Percentiles rank a stretch among this genome's conserved stretches.
phyloP scores from a whole-genome alignment of 2,797 vertebrate genomes.

The Sciurus vulgaris region DNA sequence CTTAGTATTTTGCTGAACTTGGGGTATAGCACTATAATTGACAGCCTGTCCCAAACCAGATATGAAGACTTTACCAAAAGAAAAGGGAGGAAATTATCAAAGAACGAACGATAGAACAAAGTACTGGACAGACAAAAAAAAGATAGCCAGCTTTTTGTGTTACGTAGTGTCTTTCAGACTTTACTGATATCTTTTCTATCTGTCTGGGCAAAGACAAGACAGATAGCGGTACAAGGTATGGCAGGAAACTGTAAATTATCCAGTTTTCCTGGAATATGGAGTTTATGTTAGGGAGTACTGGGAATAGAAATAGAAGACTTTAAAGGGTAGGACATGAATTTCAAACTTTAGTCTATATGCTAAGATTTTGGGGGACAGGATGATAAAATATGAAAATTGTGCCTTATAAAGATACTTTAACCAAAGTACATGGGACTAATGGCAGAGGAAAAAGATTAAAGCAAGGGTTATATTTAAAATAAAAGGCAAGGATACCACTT shows the following conservation, averaged over 20 bases:
- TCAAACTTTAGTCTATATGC: background rate
- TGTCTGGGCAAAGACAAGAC: background rate
- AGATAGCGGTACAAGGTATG: background rate
- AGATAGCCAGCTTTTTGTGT: background rate
- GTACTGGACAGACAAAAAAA: background rate
- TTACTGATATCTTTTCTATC: background rate
- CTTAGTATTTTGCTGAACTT: background rate
- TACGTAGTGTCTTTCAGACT: background rate
- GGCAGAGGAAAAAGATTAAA: background rate
- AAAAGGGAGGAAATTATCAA: background rate
- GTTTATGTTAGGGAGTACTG: background rate
- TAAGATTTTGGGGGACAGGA: background rate
- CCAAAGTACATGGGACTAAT: background rate
- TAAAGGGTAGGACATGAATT: background rate
- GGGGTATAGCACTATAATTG: background rate
- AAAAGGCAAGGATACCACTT: background rate
- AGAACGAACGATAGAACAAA: background rate
- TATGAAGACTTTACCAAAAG: background rate
- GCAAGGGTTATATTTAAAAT: background rate
- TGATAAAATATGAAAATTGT: background rate
- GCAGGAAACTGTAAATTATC: background rate
- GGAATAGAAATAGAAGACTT: slow-evolving; percentile 6
- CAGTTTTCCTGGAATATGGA: background rate
- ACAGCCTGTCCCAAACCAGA: background rate
- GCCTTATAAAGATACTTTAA: background rate